phyloP scores from a whole-genome alignment of 2,888 invertebrate genomes.

The Leptogaster cylindrica region DNA sequence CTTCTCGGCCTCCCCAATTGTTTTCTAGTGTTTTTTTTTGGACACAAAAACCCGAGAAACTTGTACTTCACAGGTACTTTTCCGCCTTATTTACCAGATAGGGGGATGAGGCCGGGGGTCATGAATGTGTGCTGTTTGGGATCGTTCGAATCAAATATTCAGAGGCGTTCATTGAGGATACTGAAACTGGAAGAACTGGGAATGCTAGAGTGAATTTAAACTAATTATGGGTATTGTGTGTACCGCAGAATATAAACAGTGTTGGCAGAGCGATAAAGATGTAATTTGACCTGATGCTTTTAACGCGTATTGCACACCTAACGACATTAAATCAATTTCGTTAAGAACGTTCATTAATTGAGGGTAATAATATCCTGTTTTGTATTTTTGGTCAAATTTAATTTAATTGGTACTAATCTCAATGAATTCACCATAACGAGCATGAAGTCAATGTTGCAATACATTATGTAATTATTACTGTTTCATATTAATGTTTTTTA shows the following conservation, averaged over 20 bases:
- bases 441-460: too few species aligned
- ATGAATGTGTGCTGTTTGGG: background rate
- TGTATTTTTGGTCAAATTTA: too few species aligned
- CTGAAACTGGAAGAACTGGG: slow-evolving; percentile 10
- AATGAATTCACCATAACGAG: too few species aligned
- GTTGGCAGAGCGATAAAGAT: slow-evolving; percentile 37
- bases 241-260: slow-evolving; percentile 39
- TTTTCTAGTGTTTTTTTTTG: background rate
- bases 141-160: slow-evolving; percentile 33
- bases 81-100: slow-evolving; percentile 12
- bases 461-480: too few species aligned
- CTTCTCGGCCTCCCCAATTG: background rate
- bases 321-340: slow-evolving; percentile 8
- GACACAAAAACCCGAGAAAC: background rate
- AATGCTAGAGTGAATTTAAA: slow-evolving; percentile 46
- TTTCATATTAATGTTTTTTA: too few species aligned
- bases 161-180: slow-evolving; percentile 26
- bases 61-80: background rate
- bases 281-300: slow-evolving; percentile 33
- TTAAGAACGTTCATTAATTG: slow-evolving; percentile 17
- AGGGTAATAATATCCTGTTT: slow-evolving; percentile 9
- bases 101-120: background rate
- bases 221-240: slow-evolving; percentile 46
- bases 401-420: too few species aligned
- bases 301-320: slow-evolving; percentile 39